Percentiles rank a stretch among this genome's conserved stretches.
Evolutionary conservation across 2,888 invertebrate genomes (phyloP).

Genomic region (Odontothrips loti): DNA sequence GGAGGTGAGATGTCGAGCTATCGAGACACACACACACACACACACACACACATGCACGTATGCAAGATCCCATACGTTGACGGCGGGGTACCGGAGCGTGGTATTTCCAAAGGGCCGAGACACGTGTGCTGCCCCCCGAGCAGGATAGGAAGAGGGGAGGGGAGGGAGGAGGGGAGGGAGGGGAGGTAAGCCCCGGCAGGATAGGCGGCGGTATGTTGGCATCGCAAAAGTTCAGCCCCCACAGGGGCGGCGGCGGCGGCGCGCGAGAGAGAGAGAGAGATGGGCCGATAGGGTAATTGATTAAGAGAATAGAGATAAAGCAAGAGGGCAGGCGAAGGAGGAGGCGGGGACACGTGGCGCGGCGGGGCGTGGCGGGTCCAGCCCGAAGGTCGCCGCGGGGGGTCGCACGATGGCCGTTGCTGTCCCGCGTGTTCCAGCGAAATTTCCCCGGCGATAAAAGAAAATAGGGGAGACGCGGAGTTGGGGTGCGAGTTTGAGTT

Average conservation of each 20-base stretch:
- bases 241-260: too few species aligned
- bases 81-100: too few species aligned
- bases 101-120: too few species aligned
- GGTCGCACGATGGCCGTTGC: not conserved
- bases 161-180: not conserved
- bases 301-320: not conserved
- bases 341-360: not conserved
- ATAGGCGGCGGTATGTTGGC: too few species aligned
- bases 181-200: not conserved
- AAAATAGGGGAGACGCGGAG: not conserved
- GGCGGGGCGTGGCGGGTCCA: not conserved
- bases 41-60: not conserved
- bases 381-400: not conserved
- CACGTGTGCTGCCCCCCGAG: too few species aligned
- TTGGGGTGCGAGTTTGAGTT: not conserved
- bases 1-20: not conserved
- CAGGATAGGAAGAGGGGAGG: not conserved
- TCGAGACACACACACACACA: not conserved
- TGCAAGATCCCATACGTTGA: not conserved
- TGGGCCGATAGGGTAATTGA: constrained; percentile 4
- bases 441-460: too few species aligned
- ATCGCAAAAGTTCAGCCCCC: too few species aligned
- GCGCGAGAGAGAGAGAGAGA: not conserved
- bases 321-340: not conserved
- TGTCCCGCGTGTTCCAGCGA: not conserved